Base-by-base conservation (phyloP, 2,888 invertebrate species). In the Dexiosoma caninum region DNA sequence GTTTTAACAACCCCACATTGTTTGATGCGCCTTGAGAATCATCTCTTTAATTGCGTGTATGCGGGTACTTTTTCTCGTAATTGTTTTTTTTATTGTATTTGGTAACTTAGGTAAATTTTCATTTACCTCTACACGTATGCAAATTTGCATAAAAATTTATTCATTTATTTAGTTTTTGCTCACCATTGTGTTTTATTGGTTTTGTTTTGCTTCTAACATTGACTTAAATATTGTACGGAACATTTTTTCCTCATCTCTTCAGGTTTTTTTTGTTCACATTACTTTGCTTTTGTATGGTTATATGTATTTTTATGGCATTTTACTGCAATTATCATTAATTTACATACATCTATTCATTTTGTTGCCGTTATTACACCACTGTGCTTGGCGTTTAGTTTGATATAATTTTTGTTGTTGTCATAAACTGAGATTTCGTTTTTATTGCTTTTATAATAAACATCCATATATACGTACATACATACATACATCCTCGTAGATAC, bases 371-470 rank as follows among this genome's bases (percentile, higher is more conserved):
- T n/a, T n/a, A n/a, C n/a, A n/a, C n/a, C n/a, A n/a, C n/a, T 27
- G 27, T 27, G 6, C 27, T 5, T 27, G 27, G n/a, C n/a, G n/a
- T n/a, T n/a, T n/a, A n/a, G n/a, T 27, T 5, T 27, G 27, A 6
- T 27, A 27, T 27, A 27, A 6, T 27, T 27, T 6, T 5, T 3
- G 44, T 49, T 55, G 30, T 78, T 60, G 55, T 59, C 16, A 32
- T 49, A 59, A 10, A 35, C 57, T 23, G 30, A 32, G 40, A 57
- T 76, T 40, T 76, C 53, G 23, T 46, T 51, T 51, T 59, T 53
- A 16, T 84, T 83, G 86, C 30, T 59, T 46, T 27, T 85, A 21
- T 42, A 55, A 30, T 55, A 32, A 67, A 67, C 12, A 40, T 51
- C 27, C 49, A 46, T 49, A 21, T 5, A 27, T 27, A 27, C 6